Evolutionary conservation across 2,888 invertebrate genomes (phyloP).

Genomic region (Himalopsyche kuldschensis): DNA sequence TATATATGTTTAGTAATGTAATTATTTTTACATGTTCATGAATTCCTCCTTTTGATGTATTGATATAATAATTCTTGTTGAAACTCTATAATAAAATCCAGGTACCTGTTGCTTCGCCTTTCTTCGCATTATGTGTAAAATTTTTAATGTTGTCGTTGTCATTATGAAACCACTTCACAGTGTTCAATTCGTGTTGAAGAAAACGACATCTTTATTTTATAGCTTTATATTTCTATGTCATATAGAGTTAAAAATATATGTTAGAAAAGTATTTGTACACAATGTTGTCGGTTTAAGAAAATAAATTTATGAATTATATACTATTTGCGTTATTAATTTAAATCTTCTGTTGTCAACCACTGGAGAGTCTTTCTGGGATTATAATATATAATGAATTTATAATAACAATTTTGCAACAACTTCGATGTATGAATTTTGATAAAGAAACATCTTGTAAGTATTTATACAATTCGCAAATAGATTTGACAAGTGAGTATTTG

Average conservation of each 20-base stretch:
- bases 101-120: slow-evolving; percentile 31
- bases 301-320: slow-evolving; percentile 34
- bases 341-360: neutral
- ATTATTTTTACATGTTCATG: neutral
- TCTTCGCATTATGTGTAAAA: slow-evolving; percentile 13
- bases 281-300: slow-evolving; percentile 30
- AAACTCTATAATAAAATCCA: neutral
- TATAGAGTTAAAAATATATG: slow-evolving; percentile 29
- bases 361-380: too few relatives aligned
- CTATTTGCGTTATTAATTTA: slow-evolving; percentile 2
- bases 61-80: neutral
- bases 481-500: too few relatives aligned
- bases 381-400: too few relatives aligned
- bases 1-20: neutral
- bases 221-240: slow-evolving; percentile 34
- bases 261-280: slow-evolving; percentile 35
- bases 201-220: slow-evolving; percentile 32
- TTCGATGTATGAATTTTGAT: too few relatives aligned
- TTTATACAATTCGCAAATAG: too few relatives aligned
- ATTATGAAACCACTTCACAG: neutral
- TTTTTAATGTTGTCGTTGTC: neutral
- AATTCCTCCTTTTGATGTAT: neutral
- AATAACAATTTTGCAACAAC: too few relatives aligned
- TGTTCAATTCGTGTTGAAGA: slow-evolving; percentile 34
- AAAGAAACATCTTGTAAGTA: too few relatives aligned